Conservation (phyloP, 2,797 vertebrate genomes). For the Paratrypauchen microcephalus region DNA sequence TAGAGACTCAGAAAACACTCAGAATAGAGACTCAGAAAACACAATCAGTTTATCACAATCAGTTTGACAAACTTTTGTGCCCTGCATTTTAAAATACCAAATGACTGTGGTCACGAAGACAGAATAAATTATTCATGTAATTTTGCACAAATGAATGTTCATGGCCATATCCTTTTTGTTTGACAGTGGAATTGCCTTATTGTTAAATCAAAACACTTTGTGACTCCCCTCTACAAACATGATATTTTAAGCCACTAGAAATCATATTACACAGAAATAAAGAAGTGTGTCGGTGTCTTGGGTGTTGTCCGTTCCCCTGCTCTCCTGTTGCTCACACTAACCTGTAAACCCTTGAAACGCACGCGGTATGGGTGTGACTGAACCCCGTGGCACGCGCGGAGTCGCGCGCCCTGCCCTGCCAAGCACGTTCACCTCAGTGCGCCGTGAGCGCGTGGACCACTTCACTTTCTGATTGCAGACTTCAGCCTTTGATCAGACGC, state of each 20-base stretch:
- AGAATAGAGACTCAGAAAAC: not conserved
- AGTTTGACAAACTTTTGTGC: not conserved
- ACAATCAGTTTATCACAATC: too few relatives aligned
- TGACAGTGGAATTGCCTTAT: not conserved
- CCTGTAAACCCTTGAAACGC: constrained; percentile 8
- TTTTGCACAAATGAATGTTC: not conserved
- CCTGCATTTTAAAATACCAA: not conserved
- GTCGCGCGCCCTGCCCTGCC: constrained; percentile 17
- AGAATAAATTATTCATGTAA: not conserved
- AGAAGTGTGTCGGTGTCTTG: not conserved
- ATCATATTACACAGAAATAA: too few relatives aligned
- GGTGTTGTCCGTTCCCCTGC: not conserved
- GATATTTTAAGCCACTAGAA: not conserved
- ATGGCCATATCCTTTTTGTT: not conserved
- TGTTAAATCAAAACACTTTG: not conserved
- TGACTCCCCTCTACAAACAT: not conserved
- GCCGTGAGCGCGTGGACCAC: constrained; percentile 16
- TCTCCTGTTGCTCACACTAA: constrained; percentile 10
- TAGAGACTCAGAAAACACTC: too few relatives aligned
- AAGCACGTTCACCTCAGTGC: constrained; percentile 13
- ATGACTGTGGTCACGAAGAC: constrained; percentile 1
- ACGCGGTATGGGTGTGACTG: not conserved
- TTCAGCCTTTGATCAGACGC: constrained; percentile 42
- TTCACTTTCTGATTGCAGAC: constrained; percentile 40
- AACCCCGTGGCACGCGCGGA: constrained; percentile 5